These are phyloP conservation scores for Machimus atricapillus DNA, from an alignment of 2,888 invertebrate genomes.

Conservation along the genomic window DNA sequence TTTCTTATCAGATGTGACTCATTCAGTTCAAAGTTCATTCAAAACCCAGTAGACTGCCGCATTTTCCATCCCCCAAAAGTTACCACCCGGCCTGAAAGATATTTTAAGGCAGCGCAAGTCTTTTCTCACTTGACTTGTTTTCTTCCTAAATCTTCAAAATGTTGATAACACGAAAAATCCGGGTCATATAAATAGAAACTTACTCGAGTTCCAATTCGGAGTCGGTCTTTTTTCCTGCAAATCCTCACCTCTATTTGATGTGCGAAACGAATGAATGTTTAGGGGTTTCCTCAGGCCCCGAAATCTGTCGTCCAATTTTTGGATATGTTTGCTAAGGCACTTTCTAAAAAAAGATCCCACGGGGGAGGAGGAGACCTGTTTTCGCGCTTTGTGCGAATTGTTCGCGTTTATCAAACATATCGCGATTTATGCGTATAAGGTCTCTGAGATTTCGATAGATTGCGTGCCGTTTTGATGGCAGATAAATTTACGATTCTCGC, in stretches of 20 bases:
- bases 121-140: background rate
- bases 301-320: background rate
- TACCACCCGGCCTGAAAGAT: background rate
- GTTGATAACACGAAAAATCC: background rate
- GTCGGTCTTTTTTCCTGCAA: background rate
- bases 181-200: background rate
- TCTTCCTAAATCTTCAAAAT: background rate
- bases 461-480: background rate
- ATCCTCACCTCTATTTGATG: background rate
- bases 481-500: background rate
- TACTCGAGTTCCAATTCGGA: background rate
- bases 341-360: background rate
- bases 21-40: background rate
- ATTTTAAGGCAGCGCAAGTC: background rate
- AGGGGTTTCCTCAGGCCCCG: background rate
- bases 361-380: background rate
- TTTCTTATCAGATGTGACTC: background rate
- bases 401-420: background rate
- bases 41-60: background rate
- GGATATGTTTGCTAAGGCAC: background rate
- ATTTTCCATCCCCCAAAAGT: background rate
- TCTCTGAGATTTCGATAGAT: background rate
- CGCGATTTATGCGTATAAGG: background rate
- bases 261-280: background rate
- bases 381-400: background rate